Evolutionary conservation across 2,888 invertebrate genomes (phyloP).

Genomic region (Cataglyphis livida): DNA sequence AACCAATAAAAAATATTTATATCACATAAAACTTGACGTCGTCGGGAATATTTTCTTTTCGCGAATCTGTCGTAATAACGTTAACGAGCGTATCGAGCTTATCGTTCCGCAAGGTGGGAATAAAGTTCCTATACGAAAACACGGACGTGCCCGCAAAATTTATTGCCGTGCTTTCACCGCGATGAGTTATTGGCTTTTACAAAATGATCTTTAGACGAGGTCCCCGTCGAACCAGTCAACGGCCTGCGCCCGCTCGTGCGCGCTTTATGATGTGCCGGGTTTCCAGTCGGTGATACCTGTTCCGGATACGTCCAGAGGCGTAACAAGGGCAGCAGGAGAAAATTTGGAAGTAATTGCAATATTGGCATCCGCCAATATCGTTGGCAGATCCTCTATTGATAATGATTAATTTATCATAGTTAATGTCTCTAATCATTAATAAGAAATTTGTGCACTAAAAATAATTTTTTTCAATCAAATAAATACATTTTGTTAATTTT

Average conservation of each 20-base stretch:
- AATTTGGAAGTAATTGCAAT: conserved; percentile 16
- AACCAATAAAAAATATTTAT: not conserved
- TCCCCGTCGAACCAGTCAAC: conserved; percentile 51
- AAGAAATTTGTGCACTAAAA: not conserved
- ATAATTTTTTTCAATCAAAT: no score
- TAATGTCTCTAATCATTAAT: not conserved
- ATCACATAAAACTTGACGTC: conserved; percentile 4
- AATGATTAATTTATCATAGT: not conserved
- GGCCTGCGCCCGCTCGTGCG: conserved; percentile 41
- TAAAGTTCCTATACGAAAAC: conserved; percentile 48
- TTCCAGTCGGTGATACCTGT: conserved; percentile 66
- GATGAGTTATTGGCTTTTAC: conserved; percentile 70
- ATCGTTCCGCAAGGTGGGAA: conserved; percentile 48
- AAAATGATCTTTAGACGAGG: conserved; percentile 60
- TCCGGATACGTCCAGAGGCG: conserved; percentile 54
- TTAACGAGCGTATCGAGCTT: conserved; percentile 44
- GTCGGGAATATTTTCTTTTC: conserved; percentile 12
- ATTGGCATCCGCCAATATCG: not conserved
- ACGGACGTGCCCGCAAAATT: conserved; percentile 57
- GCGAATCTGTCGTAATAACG: conserved; percentile 5
- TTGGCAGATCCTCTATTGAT: not conserved
- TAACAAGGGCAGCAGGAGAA: not conserved
- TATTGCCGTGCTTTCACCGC: conserved; percentile 62
- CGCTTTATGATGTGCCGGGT: conserved; percentile 67
- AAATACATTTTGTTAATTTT: no score